Evolutionary conservation across 2,797 vertebrate species (phyloP).

Genomic region (Cryptoprocta ferox): DNA sequence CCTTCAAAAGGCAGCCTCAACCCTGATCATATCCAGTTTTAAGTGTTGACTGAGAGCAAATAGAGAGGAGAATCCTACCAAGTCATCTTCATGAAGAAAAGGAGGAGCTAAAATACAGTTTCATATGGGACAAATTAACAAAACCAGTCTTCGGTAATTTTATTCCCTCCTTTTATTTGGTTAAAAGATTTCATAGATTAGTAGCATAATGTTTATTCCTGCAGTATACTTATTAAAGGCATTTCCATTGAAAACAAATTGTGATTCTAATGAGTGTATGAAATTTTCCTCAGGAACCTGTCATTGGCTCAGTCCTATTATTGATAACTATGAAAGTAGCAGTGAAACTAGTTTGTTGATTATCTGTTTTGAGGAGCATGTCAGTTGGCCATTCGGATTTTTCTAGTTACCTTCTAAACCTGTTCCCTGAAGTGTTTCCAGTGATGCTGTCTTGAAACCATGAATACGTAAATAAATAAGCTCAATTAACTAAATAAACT

Average conservation of each 20-base stretch:
- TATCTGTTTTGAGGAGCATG: conserved; percentile 35
- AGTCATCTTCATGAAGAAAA: conserved; percentile 28
- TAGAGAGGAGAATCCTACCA: conserved; percentile 10
- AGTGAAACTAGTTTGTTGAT: conserved; percentile 12
- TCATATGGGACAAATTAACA: background rate
- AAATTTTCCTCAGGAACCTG: conserved; percentile 39
- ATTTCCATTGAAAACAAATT: conserved; percentile 41
- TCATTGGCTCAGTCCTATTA: background rate
- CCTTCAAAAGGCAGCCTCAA: background rate
- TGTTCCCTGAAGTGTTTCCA: background rate
- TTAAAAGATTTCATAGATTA: conserved; percentile 8
- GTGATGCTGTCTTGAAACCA: conserved; percentile 22
- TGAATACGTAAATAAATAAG: background rate
- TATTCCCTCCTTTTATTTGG: conserved; percentile 19
- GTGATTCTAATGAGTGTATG: conserved; percentile 52
- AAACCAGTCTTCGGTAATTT: conserved; percentile 27
- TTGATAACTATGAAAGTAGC: conserved; percentile 36
- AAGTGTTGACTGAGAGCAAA: conserved; percentile 21
- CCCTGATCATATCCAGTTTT: background rate
- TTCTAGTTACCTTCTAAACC: background rate
- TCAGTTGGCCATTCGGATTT: background rate
- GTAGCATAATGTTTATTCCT: conserved; percentile 50
- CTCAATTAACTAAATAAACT: background rate
- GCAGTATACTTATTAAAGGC: background rate
- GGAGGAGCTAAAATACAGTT: background rate